Conservation (phyloP, 2,888 invertebrate species). For the Drosophila mayaguana region DNA sequence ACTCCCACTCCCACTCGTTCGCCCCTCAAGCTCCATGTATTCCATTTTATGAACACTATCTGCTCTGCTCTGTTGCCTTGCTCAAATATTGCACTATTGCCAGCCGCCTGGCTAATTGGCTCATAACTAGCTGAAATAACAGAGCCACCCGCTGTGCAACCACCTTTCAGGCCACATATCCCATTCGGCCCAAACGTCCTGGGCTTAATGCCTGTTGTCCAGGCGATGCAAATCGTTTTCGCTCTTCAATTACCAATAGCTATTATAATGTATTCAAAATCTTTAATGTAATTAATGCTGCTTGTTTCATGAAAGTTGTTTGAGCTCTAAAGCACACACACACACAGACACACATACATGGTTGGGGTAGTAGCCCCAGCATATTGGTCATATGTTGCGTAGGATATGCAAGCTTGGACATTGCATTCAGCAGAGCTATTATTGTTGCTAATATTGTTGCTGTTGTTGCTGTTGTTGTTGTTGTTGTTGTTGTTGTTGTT, state of each 20-base stretch:
- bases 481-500: constrained; percentile 46
- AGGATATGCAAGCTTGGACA: constrained; percentile 57
- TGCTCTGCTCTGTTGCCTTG: constrained; percentile 10
- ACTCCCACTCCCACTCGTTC: too few relatives aligned
- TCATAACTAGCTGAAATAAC: constrained; percentile 59
- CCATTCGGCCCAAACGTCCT: neutral
- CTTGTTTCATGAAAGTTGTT: constrained; percentile 76
- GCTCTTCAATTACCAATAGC: constrained; percentile 36
- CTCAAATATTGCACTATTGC: neutral
- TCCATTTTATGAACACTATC: neutral
- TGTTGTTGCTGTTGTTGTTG: constrained; percentile 24
- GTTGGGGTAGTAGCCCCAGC: neutral
- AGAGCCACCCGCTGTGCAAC: constrained; percentile 9
- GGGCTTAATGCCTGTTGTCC: constrained; percentile 18
- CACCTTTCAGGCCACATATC: neutral
- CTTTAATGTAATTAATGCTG: constrained; percentile 80
- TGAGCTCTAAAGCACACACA: constrained; percentile 36
- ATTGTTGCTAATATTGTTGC: too few relatives aligned
- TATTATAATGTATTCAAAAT: constrained; percentile 74
- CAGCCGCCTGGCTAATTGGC: constrained; percentile 44
- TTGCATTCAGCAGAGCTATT: constrained; percentile 40
- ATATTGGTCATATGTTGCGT: constrained; percentile 18
- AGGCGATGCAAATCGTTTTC: constrained; percentile 30
- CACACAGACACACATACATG: constrained; percentile 1
- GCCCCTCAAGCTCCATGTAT: neutral